phyloP scores from a whole-genome alignment of 2,113 vertebrate genomes.

The Phrynosoma blainvillii region DNA sequence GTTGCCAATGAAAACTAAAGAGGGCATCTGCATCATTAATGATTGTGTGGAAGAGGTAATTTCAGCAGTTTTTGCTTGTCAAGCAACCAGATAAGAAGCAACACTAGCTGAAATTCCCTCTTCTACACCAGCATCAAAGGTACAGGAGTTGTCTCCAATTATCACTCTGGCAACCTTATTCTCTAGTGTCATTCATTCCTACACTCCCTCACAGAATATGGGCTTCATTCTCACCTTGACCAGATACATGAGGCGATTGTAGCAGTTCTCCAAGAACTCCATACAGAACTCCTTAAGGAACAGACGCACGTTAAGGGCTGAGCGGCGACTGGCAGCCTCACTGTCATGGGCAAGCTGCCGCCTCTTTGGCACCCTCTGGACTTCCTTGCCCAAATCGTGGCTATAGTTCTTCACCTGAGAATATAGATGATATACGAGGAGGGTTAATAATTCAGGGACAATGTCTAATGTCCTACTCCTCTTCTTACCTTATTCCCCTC shows the following conservation, averaged over 20 bases:
- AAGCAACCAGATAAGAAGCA: no score
- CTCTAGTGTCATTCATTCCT: not conserved
- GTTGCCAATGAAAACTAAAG: no score
- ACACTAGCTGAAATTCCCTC: no score
- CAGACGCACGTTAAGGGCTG: constrained; percentile 89
- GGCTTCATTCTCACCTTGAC: constrained; percentile 85
- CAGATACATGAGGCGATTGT: constrained; percentile 93
- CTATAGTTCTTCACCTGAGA: constrained; percentile 88
- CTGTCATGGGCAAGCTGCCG: constrained; percentile 80
- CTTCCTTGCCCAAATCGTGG: constrained; percentile 88
- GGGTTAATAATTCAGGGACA: no score
- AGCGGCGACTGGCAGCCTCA: constrained; percentile 76
- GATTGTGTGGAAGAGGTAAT: no score
- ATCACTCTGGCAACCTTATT: not conserved
- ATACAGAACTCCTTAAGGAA: constrained; percentile 90
- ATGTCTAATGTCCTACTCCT: not conserved
- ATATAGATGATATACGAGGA: rapidly evolving
- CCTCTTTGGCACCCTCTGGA: constrained; percentile 81
- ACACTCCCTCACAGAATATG: not conserved
- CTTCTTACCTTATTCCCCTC: no score
- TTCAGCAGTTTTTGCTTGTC: no score
- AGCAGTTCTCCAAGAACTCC: constrained; percentile 94
- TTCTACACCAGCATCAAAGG: no score
- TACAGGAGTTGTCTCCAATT: no score
- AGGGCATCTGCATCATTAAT: no score